A percentile compares a stretch with the other conserved stretches of the same genome.
These are phyloP conservation scores for Molanna angustata DNA, from an alignment of 2,888 invertebrate species.

Conservation along the genomic window DNA sequence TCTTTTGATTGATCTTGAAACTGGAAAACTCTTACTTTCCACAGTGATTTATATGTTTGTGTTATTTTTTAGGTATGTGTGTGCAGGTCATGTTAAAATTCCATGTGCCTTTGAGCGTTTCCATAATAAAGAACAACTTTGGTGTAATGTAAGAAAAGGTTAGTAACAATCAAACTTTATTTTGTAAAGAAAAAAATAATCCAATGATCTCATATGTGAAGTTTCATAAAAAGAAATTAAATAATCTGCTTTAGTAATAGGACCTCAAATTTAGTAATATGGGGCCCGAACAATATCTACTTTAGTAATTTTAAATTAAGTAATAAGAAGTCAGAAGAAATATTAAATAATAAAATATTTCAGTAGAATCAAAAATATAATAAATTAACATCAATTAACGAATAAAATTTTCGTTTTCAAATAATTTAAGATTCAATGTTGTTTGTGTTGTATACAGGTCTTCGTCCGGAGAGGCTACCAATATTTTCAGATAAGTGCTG, in stretches of 20 bases:
- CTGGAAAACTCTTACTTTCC: no score
- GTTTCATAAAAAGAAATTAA: no score
- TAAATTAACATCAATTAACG: neutral
- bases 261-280: no score
- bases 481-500: slow-evolving; percentile 78
- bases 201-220: no score
- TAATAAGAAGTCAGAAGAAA: no score
- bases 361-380: neutral
- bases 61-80: slow-evolving; percentile 66
- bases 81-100: slow-evolving; percentile 75
- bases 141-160: slow-evolving; percentile 83
- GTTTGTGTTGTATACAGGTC: slow-evolving; percentile 64
- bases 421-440: neutral
- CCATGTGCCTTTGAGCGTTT: slow-evolving; percentile 80
- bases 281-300: no score
- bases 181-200: no score
- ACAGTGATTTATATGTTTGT: no score
- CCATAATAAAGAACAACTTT: slow-evolving; percentile 81
- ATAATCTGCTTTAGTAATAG: no score
- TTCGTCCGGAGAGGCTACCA: slow-evolving; percentile 74
- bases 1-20: no score
- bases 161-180: no score
- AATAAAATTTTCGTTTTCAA: neutral
- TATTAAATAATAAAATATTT: neutral
- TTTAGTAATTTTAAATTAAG: no score